These are phyloP conservation scores for Aphis craccivora DNA, from an alignment of 1,140 invertebrate species.

Conservation along the genomic window DNA sequence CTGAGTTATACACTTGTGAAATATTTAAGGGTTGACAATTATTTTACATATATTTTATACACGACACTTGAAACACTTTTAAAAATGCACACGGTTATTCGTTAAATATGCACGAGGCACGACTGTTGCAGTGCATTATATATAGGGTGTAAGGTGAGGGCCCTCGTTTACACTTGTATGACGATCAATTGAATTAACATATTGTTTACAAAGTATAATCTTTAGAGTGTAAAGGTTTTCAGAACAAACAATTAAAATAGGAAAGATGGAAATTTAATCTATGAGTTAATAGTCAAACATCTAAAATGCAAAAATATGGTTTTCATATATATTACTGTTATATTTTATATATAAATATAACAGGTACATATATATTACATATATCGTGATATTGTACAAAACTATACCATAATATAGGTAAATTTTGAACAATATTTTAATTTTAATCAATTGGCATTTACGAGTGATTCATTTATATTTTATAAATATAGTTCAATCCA, in stretches of 20 bases:
- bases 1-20: neutral
- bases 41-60: slow-evolving; percentile 39
- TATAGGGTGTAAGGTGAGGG: slow-evolving; percentile 38
- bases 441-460: no score
- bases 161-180: slow-evolving; percentile 39
- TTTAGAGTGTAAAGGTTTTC: neutral
- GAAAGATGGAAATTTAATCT: neutral
- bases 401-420: neutral
- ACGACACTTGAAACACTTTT: slow-evolving; percentile 38
- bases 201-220: slow-evolving; percentile 21
- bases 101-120: slow-evolving; percentile 50
- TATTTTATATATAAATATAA: no score
- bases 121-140: neutral
- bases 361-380: no score
- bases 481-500: neutral
- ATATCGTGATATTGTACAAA: neutral
- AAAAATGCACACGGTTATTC: slow-evolving; percentile 31
- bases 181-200: slow-evolving; percentile 39
- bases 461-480: neutral
- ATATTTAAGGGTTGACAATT: slow-evolving; percentile 28
- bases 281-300: neutral
- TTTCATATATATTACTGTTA: no score
- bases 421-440: neutral
- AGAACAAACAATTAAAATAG: neutral
- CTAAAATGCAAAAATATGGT: neutral